Evolutionary conservation across 2,113 vertebrate species (phyloP).

Genomic region (Ardeotis arabs): DNA sequence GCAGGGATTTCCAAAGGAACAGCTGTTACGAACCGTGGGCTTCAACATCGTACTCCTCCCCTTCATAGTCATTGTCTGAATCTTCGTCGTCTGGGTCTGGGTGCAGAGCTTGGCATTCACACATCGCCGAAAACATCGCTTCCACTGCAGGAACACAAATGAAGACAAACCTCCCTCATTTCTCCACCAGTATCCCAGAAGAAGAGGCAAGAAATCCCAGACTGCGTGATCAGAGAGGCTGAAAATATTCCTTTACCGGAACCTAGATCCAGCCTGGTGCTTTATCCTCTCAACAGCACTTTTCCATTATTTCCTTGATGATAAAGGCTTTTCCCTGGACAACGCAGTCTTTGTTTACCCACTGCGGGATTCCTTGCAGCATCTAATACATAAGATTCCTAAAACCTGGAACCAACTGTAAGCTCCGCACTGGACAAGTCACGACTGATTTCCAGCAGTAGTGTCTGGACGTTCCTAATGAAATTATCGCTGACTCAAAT

Average conservation of each 20-base stretch:
- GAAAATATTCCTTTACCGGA: background rate
- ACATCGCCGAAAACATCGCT: slow-evolving; percentile 95
- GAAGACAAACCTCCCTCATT: background rate
- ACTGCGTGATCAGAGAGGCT: rapidly evolving
- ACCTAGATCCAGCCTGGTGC: background rate
- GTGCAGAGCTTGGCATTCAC: slow-evolving; percentile 95
- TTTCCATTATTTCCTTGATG: background rate
- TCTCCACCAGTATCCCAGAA: background rate
- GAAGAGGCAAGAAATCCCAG: background rate
- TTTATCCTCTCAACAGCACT: background rate
- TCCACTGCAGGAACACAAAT: slow-evolving; percentile 81
- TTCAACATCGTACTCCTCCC: slow-evolving; percentile 93
- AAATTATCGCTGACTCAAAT: background rate
- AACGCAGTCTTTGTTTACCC: background rate
- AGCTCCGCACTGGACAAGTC: rapidly evolving
- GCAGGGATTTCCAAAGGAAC: background rate
- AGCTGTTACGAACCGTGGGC: slow-evolving; percentile 83
- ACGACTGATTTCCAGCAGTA: background rate
- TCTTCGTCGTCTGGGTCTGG: slow-evolving; percentile 93
- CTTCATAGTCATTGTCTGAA: slow-evolving; percentile 91
- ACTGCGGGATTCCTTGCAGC: background rate
- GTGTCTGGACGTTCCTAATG: background rate
- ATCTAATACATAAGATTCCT: background rate
- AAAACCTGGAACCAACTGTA: background rate
- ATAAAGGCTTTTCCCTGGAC: background rate